phyloP scores from a whole-genome alignment of 2,113 vertebrate genomes.

The Chauna torquata region DNA sequence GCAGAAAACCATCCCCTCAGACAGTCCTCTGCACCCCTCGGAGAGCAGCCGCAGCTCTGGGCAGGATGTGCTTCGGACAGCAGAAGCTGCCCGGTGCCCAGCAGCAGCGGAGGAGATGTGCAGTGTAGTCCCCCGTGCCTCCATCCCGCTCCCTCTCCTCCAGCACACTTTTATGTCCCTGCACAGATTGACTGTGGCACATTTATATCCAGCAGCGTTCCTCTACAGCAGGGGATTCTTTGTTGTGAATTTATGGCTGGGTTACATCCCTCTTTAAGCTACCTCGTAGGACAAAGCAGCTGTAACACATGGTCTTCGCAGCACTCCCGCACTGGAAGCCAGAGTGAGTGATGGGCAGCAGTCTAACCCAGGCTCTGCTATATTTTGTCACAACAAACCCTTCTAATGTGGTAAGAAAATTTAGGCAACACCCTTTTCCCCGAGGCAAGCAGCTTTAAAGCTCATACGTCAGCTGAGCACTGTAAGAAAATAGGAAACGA shows the following conservation, averaged over 20 bases:
- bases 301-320: constrained; percentile 23
- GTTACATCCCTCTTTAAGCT: neutral
- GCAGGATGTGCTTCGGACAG: neutral
- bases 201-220: constrained; percentile 15
- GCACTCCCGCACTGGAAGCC: neutral
- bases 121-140: rapidly evolving
- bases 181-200: neutral
- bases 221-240: constrained; percentile 25
- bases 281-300: constrained; percentile 11
- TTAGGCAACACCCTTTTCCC: constrained; percentile 1
- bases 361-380: neutral
- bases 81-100: neutral
- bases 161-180: neutral
- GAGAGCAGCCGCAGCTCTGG: neutral
- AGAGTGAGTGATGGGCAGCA: neutral
- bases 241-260: constrained; percentile 23
- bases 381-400: neutral
- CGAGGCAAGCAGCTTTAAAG: constrained; percentile 1
- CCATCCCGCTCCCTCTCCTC: neutral
- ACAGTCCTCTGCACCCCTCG: rapidly evolving
- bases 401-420: neutral
- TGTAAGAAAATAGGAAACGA: constrained; percentile 39
- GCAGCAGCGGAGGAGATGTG: rapidly evolving
- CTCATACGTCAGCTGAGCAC: rapidly evolving
- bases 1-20: neutral